Percentiles rank a stretch among this genome's conserved stretches.
These are phyloP conservation scores for Colletes latitarsis DNA, from an alignment of 1,140 invertebrate species.

Conservation along the genomic window DNA sequence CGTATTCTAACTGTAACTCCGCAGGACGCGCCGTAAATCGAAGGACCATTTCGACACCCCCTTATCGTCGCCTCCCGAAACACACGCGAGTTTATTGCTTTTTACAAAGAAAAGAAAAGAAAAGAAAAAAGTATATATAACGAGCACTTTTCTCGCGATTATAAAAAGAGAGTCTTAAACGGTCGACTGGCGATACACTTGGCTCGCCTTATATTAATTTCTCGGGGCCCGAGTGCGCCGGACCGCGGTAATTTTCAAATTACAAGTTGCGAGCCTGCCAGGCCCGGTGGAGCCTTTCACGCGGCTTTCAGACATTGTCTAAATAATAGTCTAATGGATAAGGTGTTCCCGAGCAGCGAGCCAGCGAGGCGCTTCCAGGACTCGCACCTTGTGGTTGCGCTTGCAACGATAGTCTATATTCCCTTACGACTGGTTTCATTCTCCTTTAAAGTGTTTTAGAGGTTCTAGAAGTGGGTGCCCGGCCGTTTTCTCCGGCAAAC, in stretches of 20 bases:
- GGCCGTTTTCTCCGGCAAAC: conserved; percentile 58
- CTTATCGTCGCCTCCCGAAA: conserved; percentile 1
- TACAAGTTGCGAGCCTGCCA: conserved; percentile 34
- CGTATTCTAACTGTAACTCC: neutral
- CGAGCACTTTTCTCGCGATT: too few species aligned
- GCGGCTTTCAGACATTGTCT: conserved; percentile 46
- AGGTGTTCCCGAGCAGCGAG: conserved; percentile 20
- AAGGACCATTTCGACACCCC: neutral
- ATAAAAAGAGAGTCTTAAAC: too few species aligned
- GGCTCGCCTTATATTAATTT: conserved; percentile 34
- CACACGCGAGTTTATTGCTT: too few species aligned
- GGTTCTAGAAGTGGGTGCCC: conserved; percentile 56
- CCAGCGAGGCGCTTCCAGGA: conserved; percentile 26
- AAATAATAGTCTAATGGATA: conserved; percentile 64
- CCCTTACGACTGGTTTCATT: conserved; percentile 61
- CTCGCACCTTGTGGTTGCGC: conserved; percentile 41
- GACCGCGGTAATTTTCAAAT: conserved; percentile 55
- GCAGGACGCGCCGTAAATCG: neutral
- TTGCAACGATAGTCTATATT: conserved; percentile 55
- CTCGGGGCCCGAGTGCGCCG: neutral
- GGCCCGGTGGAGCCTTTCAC: neutral
- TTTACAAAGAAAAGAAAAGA: too few species aligned
- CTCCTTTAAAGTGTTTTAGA: conserved; percentile 63
- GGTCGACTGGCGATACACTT: too few species aligned
- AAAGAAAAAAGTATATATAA: too few species aligned